These are phyloP conservation scores for Meteorus colon DNA, from an alignment of 2,888 invertebrate species.

Conservation along the genomic window DNA sequence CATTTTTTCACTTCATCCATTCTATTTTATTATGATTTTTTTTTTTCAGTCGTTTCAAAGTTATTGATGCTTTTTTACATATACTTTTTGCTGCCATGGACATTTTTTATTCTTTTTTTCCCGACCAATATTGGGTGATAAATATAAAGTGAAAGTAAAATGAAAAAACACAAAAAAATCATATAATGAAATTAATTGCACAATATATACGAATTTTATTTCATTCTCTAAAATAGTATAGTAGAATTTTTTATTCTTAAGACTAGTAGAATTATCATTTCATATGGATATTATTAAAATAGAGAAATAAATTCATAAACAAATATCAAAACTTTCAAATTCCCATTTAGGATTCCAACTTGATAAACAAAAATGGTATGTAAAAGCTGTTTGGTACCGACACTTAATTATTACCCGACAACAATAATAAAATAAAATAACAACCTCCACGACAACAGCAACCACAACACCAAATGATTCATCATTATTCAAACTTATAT, in stretches of 20 bases:
- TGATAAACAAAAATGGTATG: too few relatives aligned
- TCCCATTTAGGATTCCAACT: too few relatives aligned
- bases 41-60: not conserved
- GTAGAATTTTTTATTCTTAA: too few relatives aligned
- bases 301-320: too few relatives aligned
- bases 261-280: too few relatives aligned
- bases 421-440: not conserved
- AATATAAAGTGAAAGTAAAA: not conserved
- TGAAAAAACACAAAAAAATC: not conserved
- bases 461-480: not conserved
- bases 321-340: too few relatives aligned
- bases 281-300: too few relatives aligned
- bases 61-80: constrained; percentile 9
- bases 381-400: too few relatives aligned
- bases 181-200: not conserved
- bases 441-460: not conserved
- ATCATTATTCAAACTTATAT: not conserved
- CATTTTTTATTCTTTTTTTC: constrained; percentile 5
- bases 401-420: too few relatives aligned
- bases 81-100: not conserved
- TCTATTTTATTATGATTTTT: constrained; percentile 20
- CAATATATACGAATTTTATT: not conserved
- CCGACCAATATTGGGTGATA: not conserved
- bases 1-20: constrained; percentile 22
- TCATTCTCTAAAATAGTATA: too few relatives aligned